These are phyloP conservation scores for Limnephilus auricula DNA, from an alignment of 2,888 invertebrate genomes.

Conservation along the genomic window DNA sequence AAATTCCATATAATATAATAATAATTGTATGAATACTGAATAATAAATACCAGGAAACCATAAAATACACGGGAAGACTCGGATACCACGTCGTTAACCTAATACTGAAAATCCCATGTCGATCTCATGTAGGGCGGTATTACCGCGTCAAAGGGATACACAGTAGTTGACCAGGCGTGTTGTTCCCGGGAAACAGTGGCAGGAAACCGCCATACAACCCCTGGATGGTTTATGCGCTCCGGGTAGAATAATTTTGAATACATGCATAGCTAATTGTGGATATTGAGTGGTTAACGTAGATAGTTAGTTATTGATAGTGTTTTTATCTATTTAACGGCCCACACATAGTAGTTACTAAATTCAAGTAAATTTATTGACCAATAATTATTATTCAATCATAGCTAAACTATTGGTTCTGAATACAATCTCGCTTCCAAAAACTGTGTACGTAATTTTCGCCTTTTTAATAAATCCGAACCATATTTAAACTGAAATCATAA, in stretches of 20 bases:
- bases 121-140: background rate
- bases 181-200: background rate
- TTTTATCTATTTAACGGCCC: no score
- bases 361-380: no score
- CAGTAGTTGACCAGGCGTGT: conserved; percentile 14
- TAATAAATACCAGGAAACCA: background rate
- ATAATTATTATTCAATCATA: no score
- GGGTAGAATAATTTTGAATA: conserved; percentile 15
- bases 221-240: conserved; percentile 6
- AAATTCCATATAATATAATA: no score
- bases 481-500: no score
- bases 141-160: background rate
- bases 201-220: background rate
- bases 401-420: no score
- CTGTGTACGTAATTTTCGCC: no score
- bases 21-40: background rate
- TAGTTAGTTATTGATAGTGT: no score
- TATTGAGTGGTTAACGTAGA: background rate
- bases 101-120: background rate
- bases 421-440: no score
- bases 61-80: background rate
- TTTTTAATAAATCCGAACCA: no score
- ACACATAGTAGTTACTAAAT: no score
- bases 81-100: background rate
- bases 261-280: background rate